Conservation (phyloP, 2,113 vertebrate genomes). For the Leptosomus discolor region DNA sequence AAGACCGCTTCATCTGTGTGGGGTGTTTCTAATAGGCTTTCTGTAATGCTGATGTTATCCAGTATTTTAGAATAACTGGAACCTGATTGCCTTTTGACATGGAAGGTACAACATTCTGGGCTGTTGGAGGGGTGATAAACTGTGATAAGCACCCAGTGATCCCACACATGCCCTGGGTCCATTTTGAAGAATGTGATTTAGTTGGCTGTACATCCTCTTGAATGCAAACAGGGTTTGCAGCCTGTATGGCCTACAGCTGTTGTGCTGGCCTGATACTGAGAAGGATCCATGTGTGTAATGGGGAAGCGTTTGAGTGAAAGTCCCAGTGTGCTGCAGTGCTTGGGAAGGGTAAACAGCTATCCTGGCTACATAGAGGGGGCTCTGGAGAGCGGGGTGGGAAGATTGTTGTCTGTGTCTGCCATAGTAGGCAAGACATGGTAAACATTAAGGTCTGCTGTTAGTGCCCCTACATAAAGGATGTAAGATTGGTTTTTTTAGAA, state of each 20-base stretch:
- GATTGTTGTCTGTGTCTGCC: not conserved
- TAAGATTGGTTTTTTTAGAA: not conserved
- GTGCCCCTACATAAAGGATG: not conserved
- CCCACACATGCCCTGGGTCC: not conserved
- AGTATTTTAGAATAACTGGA: not conserved
- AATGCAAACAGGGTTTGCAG: not conserved
- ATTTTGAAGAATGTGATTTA: not conserved
- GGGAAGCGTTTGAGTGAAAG: not conserved
- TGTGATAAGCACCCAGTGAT: fast-evolving
- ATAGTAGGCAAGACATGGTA: fast-evolving
- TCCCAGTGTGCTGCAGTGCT: not conserved
- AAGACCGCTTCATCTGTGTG: not conserved
- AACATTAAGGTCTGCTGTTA: not conserved
- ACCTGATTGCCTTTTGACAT: not conserved
- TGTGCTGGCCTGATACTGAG: not conserved
- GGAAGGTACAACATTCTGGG: not conserved
- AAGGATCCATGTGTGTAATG: not conserved
- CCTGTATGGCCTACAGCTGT: not conserved
- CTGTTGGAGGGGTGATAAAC: not conserved
- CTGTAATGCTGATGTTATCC: not conserved
- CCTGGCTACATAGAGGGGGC: not conserved
- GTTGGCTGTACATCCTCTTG: not conserved
- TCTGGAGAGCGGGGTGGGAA: not conserved
- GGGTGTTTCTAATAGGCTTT: not conserved
- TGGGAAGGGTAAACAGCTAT: not conserved